Base-by-base conservation (phyloP, 2,888 invertebrate genomes). In the Andricus curvator region DNA sequence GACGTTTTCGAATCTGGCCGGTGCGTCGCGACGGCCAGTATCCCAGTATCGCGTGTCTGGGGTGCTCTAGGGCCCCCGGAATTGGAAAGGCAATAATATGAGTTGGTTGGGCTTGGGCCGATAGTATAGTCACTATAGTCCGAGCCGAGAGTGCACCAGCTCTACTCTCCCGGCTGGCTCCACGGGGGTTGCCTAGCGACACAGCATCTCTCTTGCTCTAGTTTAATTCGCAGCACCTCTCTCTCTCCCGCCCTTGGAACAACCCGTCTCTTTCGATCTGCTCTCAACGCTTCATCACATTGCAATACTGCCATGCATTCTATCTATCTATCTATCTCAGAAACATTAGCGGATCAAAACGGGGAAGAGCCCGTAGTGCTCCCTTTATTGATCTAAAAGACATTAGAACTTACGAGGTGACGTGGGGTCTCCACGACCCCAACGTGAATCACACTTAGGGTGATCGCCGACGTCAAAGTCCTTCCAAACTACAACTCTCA, bases 131-230 rank as follows among this genome's bases (percentile, higher is more conserved):
- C 44, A 4, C 56, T 76, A 77, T 80, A 80, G 80, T 78, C 84
- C 80, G 83, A 83, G 82, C 81, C 82, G 80, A 84, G 82, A 82
- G 84, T 81, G 81, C 84, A 84, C 82, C 84, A 13, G 11, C 41
- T 48, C 48, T 48, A 17, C 17, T 48, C 15, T 48, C 48, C 48
- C 48, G 48, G 48, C 81, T 41, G 22, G 33, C 78, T 80, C 88
- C 87, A 88, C 86, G 87, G 88, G 89, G 89, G 90, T 90, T 90
- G 90, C 90, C 89, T 90, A 90, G 89, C 90, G 90, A 89, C 90
- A 86, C 88, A 86, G 85, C 86, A 86, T 87, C 78, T 84, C 83
- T 86, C 86, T 86, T 81, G 82, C 86, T 80, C 65, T 51, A 48
- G 29, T 15, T 66, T 25, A 29, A 41, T 66, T 67, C 74, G 62